Evolutionary conservation across 2,888 invertebrate species (phyloP).

Genomic region (Drosophila austrosaltans): DNA sequence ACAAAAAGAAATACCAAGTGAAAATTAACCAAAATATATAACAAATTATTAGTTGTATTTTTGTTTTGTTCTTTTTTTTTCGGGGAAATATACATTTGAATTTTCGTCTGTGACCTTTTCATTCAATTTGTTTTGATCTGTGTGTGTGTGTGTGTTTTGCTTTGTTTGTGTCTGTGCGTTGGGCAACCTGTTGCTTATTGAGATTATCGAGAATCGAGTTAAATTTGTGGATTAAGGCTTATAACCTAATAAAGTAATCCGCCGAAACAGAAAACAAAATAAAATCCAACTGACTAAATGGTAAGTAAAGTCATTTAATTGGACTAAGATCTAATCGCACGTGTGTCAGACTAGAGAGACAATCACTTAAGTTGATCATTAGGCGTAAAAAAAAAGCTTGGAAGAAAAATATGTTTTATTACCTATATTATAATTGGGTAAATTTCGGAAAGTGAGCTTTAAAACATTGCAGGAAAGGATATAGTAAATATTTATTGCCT

Average conservation of each 20-base stretch:
- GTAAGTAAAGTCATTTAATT: conserved; percentile 19
- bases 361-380: background rate
- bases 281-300: conserved; percentile 20
- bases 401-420: too few relatives aligned
- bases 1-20: conserved; percentile 8
- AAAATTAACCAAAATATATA: conserved; percentile 20
- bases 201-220: background rate
- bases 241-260: background rate
- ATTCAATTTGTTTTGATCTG: conserved; percentile 4
- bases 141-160: background rate
- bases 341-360: background rate
- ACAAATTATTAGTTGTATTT: background rate
- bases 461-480: too few relatives aligned
- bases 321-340: background rate
- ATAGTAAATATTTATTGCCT: too few relatives aligned
- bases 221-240: background rate
- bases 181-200: conserved; percentile 54
- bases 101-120: conserved; percentile 25
- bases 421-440: too few relatives aligned
- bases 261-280: background rate
- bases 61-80: too few relatives aligned
- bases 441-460: too few relatives aligned
- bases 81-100: background rate
- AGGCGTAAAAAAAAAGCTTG: too few relatives aligned
- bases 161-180: conserved; percentile 14